Evolutionary conservation across 1,140 invertebrate species (phyloP), one percentile per base, ranked within the genome.

Genomic region (Batillaria attramentaria): DNA sequence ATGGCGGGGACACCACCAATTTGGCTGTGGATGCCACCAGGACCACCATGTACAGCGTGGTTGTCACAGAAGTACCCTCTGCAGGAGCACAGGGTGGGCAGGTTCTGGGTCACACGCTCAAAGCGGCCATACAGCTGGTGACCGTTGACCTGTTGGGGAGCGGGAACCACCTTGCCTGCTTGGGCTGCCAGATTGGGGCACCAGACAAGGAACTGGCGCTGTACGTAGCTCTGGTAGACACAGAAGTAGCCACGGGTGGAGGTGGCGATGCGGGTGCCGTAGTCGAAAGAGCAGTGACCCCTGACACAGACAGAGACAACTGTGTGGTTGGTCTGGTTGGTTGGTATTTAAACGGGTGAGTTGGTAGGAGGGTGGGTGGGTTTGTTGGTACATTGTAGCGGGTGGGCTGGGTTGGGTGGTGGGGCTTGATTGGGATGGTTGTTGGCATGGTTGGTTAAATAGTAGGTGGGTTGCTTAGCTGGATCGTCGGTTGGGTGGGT

Each of bases 281-380:
- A 75, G 57, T 75, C 57, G 39, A 75, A 75, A 39, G 73, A 62
- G 24, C 73, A 75, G 73, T 75, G 54, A 13, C 73, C 73, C 33
- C 73, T 75, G 73, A 16, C 18, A n/a, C n/a, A n/a, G n/a, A n/a
- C n/a, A n/a, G n/a, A n/a, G n/a, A n/a, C n/a, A n/a, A n/a, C n/a
- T n/a, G n/a, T n/a, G n/a, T n/a, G n/a, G n/a, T n/a, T n/a, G n/a
- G n/a, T n/a, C n/a, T n/a, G n/a, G n/a, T n/a, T n/a, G n/a, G n/a
- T n/a, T n/a, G n/a, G n/a, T n/a, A n/a, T n/a, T n/a, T n/a, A n/a
- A n/a, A n/a, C n/a, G n/a, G n/a, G n/a, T n/a, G n/a, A n/a, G n/a
- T n/a, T n/a, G n/a, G n/a, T n/a, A n/a, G n/a, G n/a, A n/a, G n/a
- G n/a, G n/a, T n/a, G n/a, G n/a, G n/a, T n/a, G n/a, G n/a, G n/a